These are phyloP conservation scores for Callyntrura guangdongensis DNA, from an alignment of 2,888 invertebrate genomes.

Conservation along the genomic window DNA sequence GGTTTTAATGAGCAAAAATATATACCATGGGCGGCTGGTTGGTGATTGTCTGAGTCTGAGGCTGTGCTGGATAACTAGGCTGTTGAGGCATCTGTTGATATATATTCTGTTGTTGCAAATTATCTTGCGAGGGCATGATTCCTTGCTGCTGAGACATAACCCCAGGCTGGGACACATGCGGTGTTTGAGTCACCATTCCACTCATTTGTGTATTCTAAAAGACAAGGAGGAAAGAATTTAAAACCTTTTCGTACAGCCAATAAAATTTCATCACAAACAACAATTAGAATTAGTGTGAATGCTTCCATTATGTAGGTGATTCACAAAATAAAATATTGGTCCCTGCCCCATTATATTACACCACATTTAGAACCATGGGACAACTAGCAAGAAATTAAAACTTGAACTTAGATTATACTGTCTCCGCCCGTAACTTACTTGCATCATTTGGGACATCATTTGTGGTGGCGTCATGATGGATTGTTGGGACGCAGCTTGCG, in stretches of 20 bases:
- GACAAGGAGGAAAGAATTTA: neutral
- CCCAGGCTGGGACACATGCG: constrained; percentile 78
- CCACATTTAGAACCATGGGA: too few relatives aligned
- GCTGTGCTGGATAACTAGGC: constrained; percentile 79
- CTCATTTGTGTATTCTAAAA: constrained; percentile 71
- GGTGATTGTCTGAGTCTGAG: constrained; percentile 80
- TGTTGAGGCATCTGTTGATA: constrained; percentile 87
- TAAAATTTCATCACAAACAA: too few relatives aligned
- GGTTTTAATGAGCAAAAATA: constrained; percentile 5
- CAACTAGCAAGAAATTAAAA: constrained; percentile 3
- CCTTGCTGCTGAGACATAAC: constrained; percentile 77
- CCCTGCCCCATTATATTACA: too few relatives aligned
- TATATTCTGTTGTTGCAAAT: constrained; percentile 78
- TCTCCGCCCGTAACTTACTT: constrained; percentile 79
- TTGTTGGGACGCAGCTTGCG: constrained; percentile 71
- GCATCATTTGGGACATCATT: constrained; percentile 88
- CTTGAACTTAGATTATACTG: neutral
- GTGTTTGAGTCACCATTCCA: constrained; percentile 76
- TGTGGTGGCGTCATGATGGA: constrained; percentile 85
- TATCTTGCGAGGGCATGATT: constrained; percentile 73
- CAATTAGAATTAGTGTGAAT: too few relatives aligned
- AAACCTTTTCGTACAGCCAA: neutral
- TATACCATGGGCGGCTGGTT: constrained; percentile 80
- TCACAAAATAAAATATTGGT: neutral
- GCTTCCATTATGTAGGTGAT: too few relatives aligned